Base-by-base conservation (phyloP, 2,888 invertebrate genomes). In the Neoaliturus tenellus region DNA sequence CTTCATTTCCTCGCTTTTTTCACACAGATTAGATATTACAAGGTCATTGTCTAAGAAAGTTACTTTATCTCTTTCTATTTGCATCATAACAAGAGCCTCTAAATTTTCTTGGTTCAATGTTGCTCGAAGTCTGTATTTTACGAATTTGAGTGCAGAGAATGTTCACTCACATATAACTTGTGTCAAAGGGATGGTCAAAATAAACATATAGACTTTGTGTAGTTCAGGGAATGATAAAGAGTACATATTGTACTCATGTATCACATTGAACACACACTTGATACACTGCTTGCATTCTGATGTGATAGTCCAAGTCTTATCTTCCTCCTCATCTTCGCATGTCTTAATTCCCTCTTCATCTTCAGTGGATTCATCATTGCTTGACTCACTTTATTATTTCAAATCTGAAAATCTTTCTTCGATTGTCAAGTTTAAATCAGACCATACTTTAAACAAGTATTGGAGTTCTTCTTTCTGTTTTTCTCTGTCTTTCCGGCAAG, bases 391-490 rank as follows among this genome's bases (percentile, higher is more conserved):
- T 28, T 73, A 10, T 33, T 4, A 28, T 73, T 73, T 73, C 4
- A 33, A 33, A 28, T 28, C 31, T 28, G 25, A 31, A 62, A 35
- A 71, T n/a, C 31, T 35, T 35, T 71, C 71, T 71, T 71, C 20
- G 20, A 31, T 44, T 20, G 20, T 78, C 20, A 48, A 78, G 44
- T 78, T 41, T 20, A 78, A 44, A 23, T 20, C 28, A 23, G 78
- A 28, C 78, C 78, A 78, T 44, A 44, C 44, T 20, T 44, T 25
- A 44, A 78, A 35, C 10, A 71, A 78, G 20, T n/a, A 78, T 48
- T 78, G 25, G 23, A 78, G 41, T 78, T 78, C 78, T 78, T 78
- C 51, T 41, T 41, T n/a, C n/a, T 20, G 48, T 44, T 78, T 44
- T 33, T 41, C 41, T 25, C 23, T 73, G 23, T 39, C 23, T 41